Evolutionary conservation across 2,113 vertebrate species (phyloP), one percentile per base, ranked within the genome.

Genomic region (Ploceus nigricollis): DNA sequence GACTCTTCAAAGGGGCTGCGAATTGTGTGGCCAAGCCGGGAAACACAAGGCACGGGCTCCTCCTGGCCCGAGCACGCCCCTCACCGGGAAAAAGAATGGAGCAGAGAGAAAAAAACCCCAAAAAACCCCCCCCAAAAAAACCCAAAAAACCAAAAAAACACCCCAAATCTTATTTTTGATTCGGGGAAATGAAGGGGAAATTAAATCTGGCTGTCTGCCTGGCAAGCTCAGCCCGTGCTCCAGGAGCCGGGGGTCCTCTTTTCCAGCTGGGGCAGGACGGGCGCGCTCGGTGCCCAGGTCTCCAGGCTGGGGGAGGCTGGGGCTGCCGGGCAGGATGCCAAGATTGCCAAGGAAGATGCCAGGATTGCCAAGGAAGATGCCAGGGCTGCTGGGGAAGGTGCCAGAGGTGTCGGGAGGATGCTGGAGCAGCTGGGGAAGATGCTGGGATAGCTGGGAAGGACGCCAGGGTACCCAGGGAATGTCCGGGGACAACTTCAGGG

Each of bases 1-100:
- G 96, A 97, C 97, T 94, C 98, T 98, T 97, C 96, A 97, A 58
- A 89, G 96, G 78, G 94, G 97, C 97, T 97, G 98, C 98, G 97
- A 98, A 98, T 97, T 97, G 98, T 97, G 98, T 82, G 97, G 97
- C 97, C 97, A 82, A 28, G 89, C 63, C 53, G 98, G 97, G 97
- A 98, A 98, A 98, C 98, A 95, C 97, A 95, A 98, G 98, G 98
- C 98, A 97, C 97, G 96, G 92, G 97, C 97, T 98, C 98, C 97
- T 97, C 98, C 98, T 63, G 60, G 95, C 97, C 97, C 97, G n/a
- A n/a, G n/a, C n/a, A n/a, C n/a, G n/a, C n/a, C n/a, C n/a, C n/a
- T n/a, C n/a, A n/a, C n/a, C n/a, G 98, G 98, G 75, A 6, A 10
- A 89, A 98, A 95, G 94, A 98, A 98, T 90, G 94, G 97, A 98